phyloP scores from a whole-genome alignment of 2,888 invertebrate genomes.

The Azorinus chamasolen region DNA sequence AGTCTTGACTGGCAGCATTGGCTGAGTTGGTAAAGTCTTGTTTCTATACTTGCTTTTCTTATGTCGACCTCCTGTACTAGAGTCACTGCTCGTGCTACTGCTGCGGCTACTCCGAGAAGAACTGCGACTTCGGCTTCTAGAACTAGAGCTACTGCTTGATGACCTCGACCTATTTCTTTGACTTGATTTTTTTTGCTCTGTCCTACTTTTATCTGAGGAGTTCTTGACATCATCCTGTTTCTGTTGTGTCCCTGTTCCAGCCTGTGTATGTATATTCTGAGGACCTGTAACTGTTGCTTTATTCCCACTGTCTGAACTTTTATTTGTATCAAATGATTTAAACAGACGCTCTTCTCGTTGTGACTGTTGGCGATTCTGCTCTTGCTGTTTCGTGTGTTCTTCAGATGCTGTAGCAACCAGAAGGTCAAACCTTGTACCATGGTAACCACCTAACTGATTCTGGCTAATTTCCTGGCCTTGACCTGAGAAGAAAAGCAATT shows the following conservation, averaged over 20 bases:
- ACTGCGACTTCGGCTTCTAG: conserved; percentile 60
- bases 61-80: conserved; percentile 42
- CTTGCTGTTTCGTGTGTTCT: conserved; percentile 90
- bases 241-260: conserved; percentile 2
- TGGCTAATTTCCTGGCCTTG: too few species aligned
- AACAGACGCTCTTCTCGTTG: conserved; percentile 43
- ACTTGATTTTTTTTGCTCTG: conserved; percentile 10
- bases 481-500: too few species aligned
- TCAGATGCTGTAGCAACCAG: conserved; percentile 97
- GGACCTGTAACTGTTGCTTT: background rate
- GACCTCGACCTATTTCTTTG: conserved; percentile 21
- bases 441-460: too few species aligned
- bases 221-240: background rate
- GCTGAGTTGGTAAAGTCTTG: conserved; percentile 55
- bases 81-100: conserved; percentile 65
- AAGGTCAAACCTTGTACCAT: conserved; percentile 92
- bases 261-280: conserved; percentile 4
- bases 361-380: conserved; percentile 38
- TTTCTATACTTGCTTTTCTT: conserved; percentile 34
- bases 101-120: conserved; percentile 65
- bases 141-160: conserved; percentile 51
- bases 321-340: conserved; percentile 51
- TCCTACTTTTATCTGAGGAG: conserved; percentile 6
- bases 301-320: conserved; percentile 1
- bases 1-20: conserved; percentile 15